phyloP scores from a whole-genome alignment of 1,140 invertebrate genomes.

The Trichogramma pretiosum region DNA sequence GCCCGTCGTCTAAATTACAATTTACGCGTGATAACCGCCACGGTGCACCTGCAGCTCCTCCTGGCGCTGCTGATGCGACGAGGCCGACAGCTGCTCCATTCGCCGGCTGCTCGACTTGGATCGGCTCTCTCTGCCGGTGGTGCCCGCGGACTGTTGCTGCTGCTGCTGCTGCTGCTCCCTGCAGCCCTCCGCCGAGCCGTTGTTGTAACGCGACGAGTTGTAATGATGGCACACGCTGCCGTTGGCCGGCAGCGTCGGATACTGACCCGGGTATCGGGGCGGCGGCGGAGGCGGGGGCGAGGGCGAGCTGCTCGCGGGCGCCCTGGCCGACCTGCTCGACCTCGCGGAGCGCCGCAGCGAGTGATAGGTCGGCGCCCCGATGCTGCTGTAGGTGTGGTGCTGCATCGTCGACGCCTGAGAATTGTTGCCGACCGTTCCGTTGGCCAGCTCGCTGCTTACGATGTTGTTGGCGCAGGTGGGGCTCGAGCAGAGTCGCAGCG shows the following conservation, averaged over 20 bases:
- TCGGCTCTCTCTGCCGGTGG: slow-evolving; percentile 1
- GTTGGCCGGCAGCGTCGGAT: slow-evolving; percentile 34
- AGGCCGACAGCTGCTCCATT: slow-evolving; percentile 16
- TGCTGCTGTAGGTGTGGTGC: slow-evolving; percentile 24
- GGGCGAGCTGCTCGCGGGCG: slow-evolving; percentile 6
- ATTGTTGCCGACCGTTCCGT: slow-evolving; percentile 14
- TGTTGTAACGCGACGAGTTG: slow-evolving; percentile 2
- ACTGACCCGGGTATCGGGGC: slow-evolving; percentile 29
- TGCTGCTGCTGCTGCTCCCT: background rate
- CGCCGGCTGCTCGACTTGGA: slow-evolving; percentile 1
- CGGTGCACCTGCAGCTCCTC: slow-evolving; percentile 13
- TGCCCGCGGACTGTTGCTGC: background rate
- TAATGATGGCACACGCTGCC: slow-evolving; percentile 29
- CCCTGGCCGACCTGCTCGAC: slow-evolving; percentile 22
- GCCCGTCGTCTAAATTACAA: too few relatives aligned
- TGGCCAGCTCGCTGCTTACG: slow-evolving; percentile 18
- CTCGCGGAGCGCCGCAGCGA: slow-evolving; percentile 16
- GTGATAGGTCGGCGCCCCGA: background rate
- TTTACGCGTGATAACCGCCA: slow-evolving; percentile 14
- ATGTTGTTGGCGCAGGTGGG: slow-evolving; percentile 17
- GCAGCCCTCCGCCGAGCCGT: background rate
- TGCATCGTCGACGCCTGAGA: slow-evolving; percentile 19
- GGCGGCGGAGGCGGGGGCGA: slow-evolving; percentile 25
- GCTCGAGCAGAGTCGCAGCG: slow-evolving; percentile 15
- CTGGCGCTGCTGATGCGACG: slow-evolving; percentile 15